Evolutionary conservation across 1,140 invertebrate genomes (phyloP).

Genomic region (Pantala flavescens): DNA sequence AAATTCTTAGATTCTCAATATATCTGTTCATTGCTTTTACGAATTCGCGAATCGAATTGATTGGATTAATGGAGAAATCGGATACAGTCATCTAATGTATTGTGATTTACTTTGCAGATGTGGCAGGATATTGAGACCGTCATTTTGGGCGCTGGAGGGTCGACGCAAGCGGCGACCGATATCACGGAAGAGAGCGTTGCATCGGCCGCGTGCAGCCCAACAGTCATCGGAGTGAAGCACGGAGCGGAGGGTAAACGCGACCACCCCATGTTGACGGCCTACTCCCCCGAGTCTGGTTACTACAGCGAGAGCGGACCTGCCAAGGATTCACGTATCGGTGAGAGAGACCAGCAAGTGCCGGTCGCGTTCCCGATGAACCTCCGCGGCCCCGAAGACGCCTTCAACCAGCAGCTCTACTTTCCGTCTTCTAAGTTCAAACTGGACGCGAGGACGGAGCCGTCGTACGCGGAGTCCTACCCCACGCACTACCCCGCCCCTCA

Average conservation of each 20-base stretch:
- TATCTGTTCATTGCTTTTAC: no score
- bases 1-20: no score
- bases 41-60: no score
- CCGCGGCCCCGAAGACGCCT: background rate
- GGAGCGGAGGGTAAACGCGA: background rate
- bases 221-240: background rate
- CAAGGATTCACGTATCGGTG: background rate
- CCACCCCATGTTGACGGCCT: background rate
- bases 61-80: no score
- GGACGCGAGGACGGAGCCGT: conserved; percentile 15
- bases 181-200: background rate
- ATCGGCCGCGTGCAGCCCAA: background rate
- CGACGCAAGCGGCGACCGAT: conserved; percentile 15
- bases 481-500: background rate
- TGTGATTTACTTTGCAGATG: conserved; percentile 33
- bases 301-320: background rate
- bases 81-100: no score
- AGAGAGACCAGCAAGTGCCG: background rate
- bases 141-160: conserved; percentile 30
- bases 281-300: conserved; percentile 15
- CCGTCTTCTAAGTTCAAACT: background rate
- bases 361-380: background rate
- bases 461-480: conserved; percentile 12
- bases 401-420: background rate
- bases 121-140: conserved; percentile 44